Conservation (phyloP, 2,113 vertebrate genomes). For the Leucoraja erinaceus region DNA sequence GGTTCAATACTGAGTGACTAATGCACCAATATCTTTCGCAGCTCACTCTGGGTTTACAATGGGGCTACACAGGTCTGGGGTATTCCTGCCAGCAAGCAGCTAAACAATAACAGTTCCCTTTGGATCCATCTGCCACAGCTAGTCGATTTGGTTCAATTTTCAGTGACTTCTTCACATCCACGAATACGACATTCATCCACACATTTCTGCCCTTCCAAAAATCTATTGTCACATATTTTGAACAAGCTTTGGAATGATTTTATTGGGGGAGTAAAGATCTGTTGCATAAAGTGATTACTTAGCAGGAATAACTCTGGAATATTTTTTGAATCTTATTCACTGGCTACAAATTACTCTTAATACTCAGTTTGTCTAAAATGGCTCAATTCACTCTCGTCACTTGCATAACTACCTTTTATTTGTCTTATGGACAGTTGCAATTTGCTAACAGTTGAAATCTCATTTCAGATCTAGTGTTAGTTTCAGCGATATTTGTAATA, state of each 20-base stretch:
- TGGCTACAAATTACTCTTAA: background rate
- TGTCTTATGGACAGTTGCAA: background rate
- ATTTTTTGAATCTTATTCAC: background rate
- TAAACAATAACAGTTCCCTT: too few relatives aligned
- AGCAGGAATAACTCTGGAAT: background rate
- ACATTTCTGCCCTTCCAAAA: background rate
- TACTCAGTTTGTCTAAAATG: background rate
- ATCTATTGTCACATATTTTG: background rate
- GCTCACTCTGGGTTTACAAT: too few relatives aligned
- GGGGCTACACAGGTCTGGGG: too few relatives aligned
- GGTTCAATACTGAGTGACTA: too few relatives aligned
- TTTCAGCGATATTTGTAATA: background rate
- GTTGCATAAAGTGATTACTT: background rate
- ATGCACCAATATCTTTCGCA: too few relatives aligned
- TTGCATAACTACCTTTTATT: background rate
- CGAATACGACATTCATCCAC: background rate
- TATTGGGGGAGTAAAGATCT: background rate
- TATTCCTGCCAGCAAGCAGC: too few relatives aligned
- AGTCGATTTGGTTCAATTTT: background rate
- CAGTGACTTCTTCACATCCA: background rate
- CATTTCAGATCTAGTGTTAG: background rate
- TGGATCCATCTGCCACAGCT: too few relatives aligned
- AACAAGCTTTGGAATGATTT: background rate
- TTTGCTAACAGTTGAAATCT: background rate
- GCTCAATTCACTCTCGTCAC: background rate